Evolutionary conservation across 1,140 invertebrate species (phyloP), one percentile per base, ranked within the genome.

Genomic region (Drosophila cardini): DNA sequence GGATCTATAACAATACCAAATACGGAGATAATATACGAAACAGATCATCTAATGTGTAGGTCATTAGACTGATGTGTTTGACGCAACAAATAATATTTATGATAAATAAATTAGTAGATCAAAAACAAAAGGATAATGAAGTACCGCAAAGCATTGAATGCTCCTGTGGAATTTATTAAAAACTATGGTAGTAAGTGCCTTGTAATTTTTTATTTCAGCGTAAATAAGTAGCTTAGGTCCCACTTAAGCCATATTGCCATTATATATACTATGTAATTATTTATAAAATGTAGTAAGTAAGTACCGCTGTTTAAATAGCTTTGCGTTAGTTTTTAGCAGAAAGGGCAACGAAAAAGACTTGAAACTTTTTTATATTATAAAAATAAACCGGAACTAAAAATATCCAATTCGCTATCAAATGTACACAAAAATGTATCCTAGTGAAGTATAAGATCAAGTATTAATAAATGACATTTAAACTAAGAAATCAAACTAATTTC

Each of bases 241-340:
- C 61, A 58, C 16, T 61, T 77, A 64, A 77, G 74, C 75, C 73
- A 64, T 65, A 72, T 87, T 86, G 82, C 84, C 83, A 86, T 87
- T 85, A 76, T 45, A 78, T n/a, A n/a, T n/a, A n/a, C n/a, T n/a
- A n/a, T 83, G 62, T 87, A 87, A 69, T 83, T 87, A 87, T 89
- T 89, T 87, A 89, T 87, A 76, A 79, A 72, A 78, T 38, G 75
- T 68, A 69, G 50, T 13, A 76, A 64, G 56, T 68, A 50, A 43
- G 18, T 64, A 46, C 21, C 42, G 58, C 58, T 76, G 72, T 79
- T 71, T 71, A 46, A 67, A 72, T 64, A 80, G 69, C 68, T 64
- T 70, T 65, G 60, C 57, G 15, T 36, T 83, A 84, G 76, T 61
- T 72, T 62, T 72, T 69, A 72, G 61, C 48, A 73, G 16, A 53